Base-by-base conservation (phyloP, 2,888 invertebrate species). In the Sarcophaga variegata region DNA sequence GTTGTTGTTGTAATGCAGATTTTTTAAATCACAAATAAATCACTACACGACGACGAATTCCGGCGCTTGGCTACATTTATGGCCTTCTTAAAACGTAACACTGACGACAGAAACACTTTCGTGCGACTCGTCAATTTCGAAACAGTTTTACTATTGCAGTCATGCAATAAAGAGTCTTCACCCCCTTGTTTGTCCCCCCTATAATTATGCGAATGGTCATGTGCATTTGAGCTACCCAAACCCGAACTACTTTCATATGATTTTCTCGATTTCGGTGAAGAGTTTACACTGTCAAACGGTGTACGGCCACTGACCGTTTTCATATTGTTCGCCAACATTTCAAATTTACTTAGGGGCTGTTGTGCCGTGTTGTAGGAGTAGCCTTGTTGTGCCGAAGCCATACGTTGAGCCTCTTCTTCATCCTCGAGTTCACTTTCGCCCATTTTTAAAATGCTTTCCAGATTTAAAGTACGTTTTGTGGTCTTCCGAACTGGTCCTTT, bases 401-500 rank as follows among this genome's bases (percentile, higher is more conserved):
- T 37, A n/a, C 91, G 89, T 49, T 89, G 90, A 2, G 87, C 79
- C 27, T 92, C 92, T 49, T 94, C 93, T 14, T 93, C 93, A 54
- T 93, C 92, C 85, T 93, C 92, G 49, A 94, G 92, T 84, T 95
- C 94, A 86, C 93, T 93, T 93, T 93, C 88, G 92, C 93, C 93
- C 92, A 93, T 92, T 82, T 92, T 93, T 3, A 93, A 85, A 1
- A 93, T 93, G 81, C 91, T 93, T 79, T 92, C 93, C 62, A 93
- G 85, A 67, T 93, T 93, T n/a, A 93, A 89, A 0, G 92, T 91
- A 54, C 93, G 92, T 76, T 92, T 92, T 75, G 90, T 91, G 0
- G 90, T 88, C 74, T 91, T 92, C 2, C 92, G 90, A 8, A 90
- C 89, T 59, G 90, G 90, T 62, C 90, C 90, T 80, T 89, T 89